Evolutionary conservation across 2,888 invertebrate species (phyloP).

Genomic region (Tridacna crocea): DNA sequence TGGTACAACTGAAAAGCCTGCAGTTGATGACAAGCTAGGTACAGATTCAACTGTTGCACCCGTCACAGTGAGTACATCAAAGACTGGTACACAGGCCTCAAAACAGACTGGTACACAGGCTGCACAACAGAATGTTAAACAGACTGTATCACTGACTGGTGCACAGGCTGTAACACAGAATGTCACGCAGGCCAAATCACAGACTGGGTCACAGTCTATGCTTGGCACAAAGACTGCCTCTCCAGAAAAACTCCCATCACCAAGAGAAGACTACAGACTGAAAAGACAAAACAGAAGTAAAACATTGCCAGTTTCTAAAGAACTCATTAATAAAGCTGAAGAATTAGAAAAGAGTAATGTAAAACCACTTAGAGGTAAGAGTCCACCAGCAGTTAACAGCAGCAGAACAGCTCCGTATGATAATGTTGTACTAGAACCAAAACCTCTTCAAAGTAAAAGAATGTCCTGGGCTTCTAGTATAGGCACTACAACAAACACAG

Average conservation of each 20-base stretch:
- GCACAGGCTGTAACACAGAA: background rate
- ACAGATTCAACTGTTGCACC: background rate
- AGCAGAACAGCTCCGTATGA: conserved; percentile 50
- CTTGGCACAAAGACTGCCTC: conserved; percentile 17
- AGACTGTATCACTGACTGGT: background rate
- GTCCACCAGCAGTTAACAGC: conserved; percentile 39
- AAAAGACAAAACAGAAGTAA: conserved; percentile 73
- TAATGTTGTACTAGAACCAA: conserved; percentile 45
- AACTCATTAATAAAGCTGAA: conserved; percentile 58
- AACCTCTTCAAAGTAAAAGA: conserved; percentile 47
- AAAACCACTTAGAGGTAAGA: conserved; percentile 27
- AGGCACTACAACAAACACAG: conserved; percentile 41
- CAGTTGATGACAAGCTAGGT: background rate
- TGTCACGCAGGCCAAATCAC: background rate
- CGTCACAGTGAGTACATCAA: background rate
- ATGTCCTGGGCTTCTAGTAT: conserved; percentile 54
- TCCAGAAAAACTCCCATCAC: conserved; percentile 68
- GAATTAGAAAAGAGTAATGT: conserved; percentile 29
- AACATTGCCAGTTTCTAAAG: conserved; percentile 73
- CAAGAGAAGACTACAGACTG: conserved; percentile 74
- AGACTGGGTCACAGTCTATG: background rate
- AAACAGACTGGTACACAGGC: background rate
- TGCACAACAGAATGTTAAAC: background rate
- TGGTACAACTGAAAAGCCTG: conserved; percentile 14
- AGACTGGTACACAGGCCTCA: background rate